These are phyloP conservation scores for Nemoura dubitans DNA, from an alignment of 2,888 invertebrate genomes.

Conservation along the genomic window DNA sequence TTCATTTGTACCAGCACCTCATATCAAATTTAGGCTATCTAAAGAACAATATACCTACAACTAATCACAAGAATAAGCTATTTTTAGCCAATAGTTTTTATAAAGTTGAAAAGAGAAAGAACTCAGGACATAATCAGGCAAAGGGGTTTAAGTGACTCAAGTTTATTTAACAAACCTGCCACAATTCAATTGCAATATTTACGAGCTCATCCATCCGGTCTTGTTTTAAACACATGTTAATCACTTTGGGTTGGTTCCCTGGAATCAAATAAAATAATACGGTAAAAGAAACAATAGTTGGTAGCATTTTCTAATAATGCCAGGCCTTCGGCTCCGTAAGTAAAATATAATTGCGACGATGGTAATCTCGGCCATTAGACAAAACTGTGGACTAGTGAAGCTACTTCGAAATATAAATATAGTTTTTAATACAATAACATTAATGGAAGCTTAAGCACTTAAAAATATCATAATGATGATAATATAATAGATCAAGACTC, in stretches of 20 bases:
- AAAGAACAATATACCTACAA: background rate
- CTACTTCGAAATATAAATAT: background rate
- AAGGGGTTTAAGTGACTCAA: background rate
- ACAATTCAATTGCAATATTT: background rate
- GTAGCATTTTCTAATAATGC: background rate
- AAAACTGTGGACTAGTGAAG: background rate
- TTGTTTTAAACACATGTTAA: background rate
- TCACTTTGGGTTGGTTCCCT: constrained; percentile 19
- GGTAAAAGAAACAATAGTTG: background rate
- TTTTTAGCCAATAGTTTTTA: background rate
- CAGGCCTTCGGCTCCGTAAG: background rate
- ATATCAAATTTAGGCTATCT: background rate
- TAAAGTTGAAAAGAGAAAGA: background rate
- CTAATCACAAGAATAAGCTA: background rate
- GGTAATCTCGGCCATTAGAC: background rate
- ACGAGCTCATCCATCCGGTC: background rate
- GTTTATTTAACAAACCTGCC: constrained; percentile 10
- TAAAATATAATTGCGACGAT: background rate
- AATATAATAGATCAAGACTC: background rate
- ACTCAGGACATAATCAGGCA: background rate
- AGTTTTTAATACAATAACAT: background rate
- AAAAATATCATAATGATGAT: background rate
- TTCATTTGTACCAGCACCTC: background rate
- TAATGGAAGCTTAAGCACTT: background rate
- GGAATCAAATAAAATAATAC: constrained; percentile 15